Base-by-base conservation (phyloP, 2,113 vertebrate genomes). In the Nothocercus nigrocapillus region DNA sequence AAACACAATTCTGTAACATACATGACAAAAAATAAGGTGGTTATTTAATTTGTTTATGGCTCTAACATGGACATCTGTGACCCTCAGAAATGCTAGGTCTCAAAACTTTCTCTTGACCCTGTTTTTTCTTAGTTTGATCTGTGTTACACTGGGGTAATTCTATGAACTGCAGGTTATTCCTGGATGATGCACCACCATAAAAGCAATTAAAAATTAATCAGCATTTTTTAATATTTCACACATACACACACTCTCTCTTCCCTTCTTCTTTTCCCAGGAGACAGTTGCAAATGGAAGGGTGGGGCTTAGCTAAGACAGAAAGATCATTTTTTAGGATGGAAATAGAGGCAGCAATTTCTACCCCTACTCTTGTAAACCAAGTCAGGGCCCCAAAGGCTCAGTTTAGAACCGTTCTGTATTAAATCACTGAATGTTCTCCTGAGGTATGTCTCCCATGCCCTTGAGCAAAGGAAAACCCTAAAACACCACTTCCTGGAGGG, bases 151-250 rank as follows among this genome's bases (percentile, higher is more conserved):
- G 5, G n/a, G 58, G n/a, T 32, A 72, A 74, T 12, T 58, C 81
- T 82, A 89, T 81, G 82, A 86, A 89, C 53, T 47, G 67, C 44
- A 89, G 44, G 82, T 87, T 82, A 88, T 72, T 85, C 68, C 79
- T 82, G 91, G 86, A 5, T 87, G 84, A 92, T 61, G 78, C 45
- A 47, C 25, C 77, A 82, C 62, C 38, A 82, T 21, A 87, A 22
- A 90, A 58, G 58, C 74, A 78, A 49, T 47, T 2, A 58, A 53
- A 88, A 82, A 86, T 51, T 56, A 94, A 95, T 92, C 19, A 49
- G 9, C 22, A 22, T 49, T 49, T 49, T 49, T 49, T 11, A 49
- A 49, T 49, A 49, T 30, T 56, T 56, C 40, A 34, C 66, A 82
- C 38, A 2, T 6, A 18, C 15, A 64, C 30, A 22, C 5, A 9